These are phyloP conservation scores for Parelbella ahira DNA, from an alignment of 2,888 invertebrate species.

Conservation along the genomic window DNA sequence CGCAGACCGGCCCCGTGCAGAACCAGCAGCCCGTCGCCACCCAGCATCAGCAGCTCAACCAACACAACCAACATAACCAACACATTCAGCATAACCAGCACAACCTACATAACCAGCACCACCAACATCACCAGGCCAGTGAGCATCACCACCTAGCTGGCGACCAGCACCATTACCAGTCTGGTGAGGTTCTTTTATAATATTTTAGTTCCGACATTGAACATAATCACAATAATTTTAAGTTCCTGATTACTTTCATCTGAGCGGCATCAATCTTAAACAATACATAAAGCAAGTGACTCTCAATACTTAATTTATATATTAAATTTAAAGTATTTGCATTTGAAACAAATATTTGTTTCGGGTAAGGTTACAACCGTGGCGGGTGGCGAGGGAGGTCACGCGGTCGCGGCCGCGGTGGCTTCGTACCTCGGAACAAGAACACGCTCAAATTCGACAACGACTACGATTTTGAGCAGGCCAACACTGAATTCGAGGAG, in stretches of 20 bases:
- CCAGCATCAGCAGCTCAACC: constrained; percentile 51
- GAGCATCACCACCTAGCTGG: constrained; percentile 52
- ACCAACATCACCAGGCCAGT: constrained; percentile 52
- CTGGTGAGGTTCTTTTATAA: constrained; percentile 39
- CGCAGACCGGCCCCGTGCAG: constrained; percentile 46
- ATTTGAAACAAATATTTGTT: no score
- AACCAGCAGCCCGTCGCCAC: constrained; percentile 36
- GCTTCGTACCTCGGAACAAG: constrained; percentile 76
- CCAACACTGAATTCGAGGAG: constrained; percentile 98
- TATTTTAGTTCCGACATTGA: no score
- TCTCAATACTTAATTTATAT: no score
- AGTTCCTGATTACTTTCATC: no score
- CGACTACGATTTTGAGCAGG: constrained; percentile 99
- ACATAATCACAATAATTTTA: no score
- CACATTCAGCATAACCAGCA: constrained; percentile 50
- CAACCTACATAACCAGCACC: constrained; percentile 43
- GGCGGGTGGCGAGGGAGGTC: constrained; percentile 74
- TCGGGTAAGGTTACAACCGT: constrained; percentile 70
- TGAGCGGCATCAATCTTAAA: no score
- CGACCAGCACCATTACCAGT: constrained; percentile 52
- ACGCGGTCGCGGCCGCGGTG: constrained; percentile 68
- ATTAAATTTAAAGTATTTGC: no score
- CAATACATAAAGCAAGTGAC: no score
- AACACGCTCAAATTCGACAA: constrained; percentile 95
- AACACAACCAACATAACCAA: constrained; percentile 40